Evolutionary conservation across 2,797 vertebrate genomes (phyloP).

Genomic region (Scarus forsteni): DNA sequence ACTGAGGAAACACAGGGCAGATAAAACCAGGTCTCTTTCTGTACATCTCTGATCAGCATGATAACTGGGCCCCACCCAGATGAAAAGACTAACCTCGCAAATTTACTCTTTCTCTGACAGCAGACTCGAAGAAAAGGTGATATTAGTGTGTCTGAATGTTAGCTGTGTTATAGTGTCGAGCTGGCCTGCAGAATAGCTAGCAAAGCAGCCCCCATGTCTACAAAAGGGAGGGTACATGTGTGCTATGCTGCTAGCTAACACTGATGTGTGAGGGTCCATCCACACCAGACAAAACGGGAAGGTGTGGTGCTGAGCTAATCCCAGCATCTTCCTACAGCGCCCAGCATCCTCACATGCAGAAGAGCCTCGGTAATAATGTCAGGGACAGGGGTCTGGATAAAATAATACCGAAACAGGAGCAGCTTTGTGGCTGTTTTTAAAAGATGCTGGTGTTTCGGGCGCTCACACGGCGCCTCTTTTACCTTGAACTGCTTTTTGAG

Average conservation of each 20-base stretch:
- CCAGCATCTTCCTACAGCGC: neutral
- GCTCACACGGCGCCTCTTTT: slow-evolving; percentile 56
- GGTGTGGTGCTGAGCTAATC: slow-evolving; percentile 51
- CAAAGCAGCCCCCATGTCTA: slow-evolving; percentile 23
- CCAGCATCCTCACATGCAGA: neutral
- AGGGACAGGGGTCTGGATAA: too few relatives aligned
- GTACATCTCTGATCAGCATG: slow-evolving; percentile 19
- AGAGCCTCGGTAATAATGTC: neutral
- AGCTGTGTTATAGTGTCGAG: neutral
- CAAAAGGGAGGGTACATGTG: slow-evolving; percentile 52
- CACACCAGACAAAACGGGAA: slow-evolving; percentile 33
- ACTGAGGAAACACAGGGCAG: slow-evolving; percentile 14
- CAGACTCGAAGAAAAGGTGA: too few relatives aligned
- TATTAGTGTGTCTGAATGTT: too few relatives aligned
- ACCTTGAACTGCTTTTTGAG: slow-evolving; percentile 87
- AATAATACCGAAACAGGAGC: too few relatives aligned
- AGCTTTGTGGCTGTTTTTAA: neutral
- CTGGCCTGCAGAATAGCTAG: slow-evolving; percentile 11
- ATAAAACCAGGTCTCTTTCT: slow-evolving; percentile 2
- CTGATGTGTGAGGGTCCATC: slow-evolving; percentile 28
- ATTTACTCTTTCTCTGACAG: too few relatives aligned
- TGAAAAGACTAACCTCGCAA: slow-evolving; percentile 1
- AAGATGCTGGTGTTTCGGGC: slow-evolving; percentile 25
- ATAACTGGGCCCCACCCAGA: slow-evolving; percentile 75
- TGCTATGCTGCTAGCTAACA: slow-evolving; percentile 43